Base-by-base conservation (phyloP, 2,113 vertebrate genomes). In the Chionodraco myersi region DNA sequence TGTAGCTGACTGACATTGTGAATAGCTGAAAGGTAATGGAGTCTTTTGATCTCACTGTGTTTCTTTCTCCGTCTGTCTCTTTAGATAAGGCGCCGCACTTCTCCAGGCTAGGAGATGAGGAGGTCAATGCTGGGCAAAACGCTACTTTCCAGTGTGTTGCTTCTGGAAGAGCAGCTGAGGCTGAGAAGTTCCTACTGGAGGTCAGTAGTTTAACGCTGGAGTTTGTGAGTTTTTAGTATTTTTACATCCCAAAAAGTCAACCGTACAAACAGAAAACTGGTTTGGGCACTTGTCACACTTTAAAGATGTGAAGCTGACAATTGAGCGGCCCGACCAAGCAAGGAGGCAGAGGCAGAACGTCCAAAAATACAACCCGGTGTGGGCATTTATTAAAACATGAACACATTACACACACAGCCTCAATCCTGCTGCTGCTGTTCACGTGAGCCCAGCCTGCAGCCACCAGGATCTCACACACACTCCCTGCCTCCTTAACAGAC, bases 61-160 rank as follows among this genome's bases (percentile, higher is more conserved):
- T 34, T 16, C 77, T 70, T 58, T 68, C 53, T 85, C 75, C 49
- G 5, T 74, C 60, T 83, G 75, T 79, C 47, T 51, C 82, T 85
- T 80, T 89, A 99, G 98, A 97, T 3, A 99, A 98, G 93, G 96
- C 98, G 0, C 97, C 98, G 0, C 97, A 99, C 84, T 99, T 99
- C 92, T 98, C 97, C 69, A 95, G 97, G 75, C 95, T 99, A 70
- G 97, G 97, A 0, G 97, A 99, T 0, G 97, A 98, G 92, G 98
- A 99, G 92, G 97, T 99, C 85, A 99, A 99, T 0, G 97, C 97
- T 0, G 98, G 97, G 65, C 98, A 99, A 90, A 99, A 99, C 0
- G 97, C 97, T 74, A 96, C 97, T 9, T 99, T 99, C 91, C 97
- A 98, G 89, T 99, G 98, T 3, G 97, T 98, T 90, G 98, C 97